Conservation (phyloP, 1,140 invertebrate genomes). For the Ooceraea biroi region DNA sequence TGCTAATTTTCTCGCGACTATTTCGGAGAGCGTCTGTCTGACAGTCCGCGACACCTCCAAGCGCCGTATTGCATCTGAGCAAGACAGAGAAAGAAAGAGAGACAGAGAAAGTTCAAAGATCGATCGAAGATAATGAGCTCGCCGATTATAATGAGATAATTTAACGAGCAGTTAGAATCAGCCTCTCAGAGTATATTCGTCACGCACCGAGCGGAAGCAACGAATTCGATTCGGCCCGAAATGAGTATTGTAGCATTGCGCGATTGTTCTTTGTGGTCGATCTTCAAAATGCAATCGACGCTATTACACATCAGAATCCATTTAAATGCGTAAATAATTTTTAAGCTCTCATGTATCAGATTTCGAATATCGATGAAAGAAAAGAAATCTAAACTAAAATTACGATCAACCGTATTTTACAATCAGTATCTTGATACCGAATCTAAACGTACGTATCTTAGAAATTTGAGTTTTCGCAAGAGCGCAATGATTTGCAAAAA, state of each 20-base stretch:
- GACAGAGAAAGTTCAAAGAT: neutral
- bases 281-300: neutral
- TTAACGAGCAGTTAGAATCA: conserved; percentile 50
- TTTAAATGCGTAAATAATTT: no score
- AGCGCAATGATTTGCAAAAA: neutral
- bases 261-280: neutral
- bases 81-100: neutral
- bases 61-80: neutral
- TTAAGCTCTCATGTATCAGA: no score
- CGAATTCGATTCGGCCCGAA: conserved; percentile 30
- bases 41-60: conserved; percentile 26
- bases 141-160: conserved; percentile 56
- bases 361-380: no score
- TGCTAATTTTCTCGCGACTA: conserved; percentile 57
- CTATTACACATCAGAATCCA: neutral
- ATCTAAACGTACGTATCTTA: neutral
- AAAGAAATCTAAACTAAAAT: no score
- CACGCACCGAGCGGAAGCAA: conserved; percentile 35
- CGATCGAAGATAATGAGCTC: conserved; percentile 24
- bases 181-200: conserved; percentile 14
- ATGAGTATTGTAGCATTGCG: neutral
- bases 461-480: neutral
- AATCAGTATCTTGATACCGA: no score
- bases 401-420: no score
- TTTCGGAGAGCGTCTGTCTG: conserved; percentile 26